Evolutionary conservation across 2,113 vertebrate genomes (phyloP).

Genomic region (Gracilinanus agilis): DNA sequence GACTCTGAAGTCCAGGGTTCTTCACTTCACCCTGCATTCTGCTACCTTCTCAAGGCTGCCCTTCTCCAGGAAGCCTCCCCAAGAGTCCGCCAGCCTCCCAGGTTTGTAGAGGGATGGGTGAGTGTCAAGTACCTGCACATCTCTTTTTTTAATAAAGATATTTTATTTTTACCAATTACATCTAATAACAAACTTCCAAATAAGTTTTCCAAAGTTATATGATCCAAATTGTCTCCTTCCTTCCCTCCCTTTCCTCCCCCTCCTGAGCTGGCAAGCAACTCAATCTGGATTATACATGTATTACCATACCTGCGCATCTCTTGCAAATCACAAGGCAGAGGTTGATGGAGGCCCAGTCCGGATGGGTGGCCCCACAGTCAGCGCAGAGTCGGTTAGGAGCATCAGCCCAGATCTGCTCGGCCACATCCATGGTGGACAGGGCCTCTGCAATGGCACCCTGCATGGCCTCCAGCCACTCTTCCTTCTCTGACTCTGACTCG

Average conservation of each 20-base stretch:
- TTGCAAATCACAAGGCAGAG: slow-evolving; percentile 96
- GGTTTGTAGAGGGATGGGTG: not conserved
- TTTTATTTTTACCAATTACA: no score
- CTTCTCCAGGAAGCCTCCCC: not conserved
- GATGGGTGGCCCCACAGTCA: slow-evolving; percentile 89
- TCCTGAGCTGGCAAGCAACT: no score
- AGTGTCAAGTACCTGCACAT: slow-evolving; percentile 90
- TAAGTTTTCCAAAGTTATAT: no score
- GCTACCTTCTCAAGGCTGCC: not conserved
- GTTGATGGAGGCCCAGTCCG: slow-evolving; percentile 97
- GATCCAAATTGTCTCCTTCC: no score
- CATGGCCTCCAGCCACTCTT: slow-evolving; percentile 95
- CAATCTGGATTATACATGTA: no score
- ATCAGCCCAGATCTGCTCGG: slow-evolving; percentile 89
- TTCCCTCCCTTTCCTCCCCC: no score
- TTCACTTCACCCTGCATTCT: not conserved
- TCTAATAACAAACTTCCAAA: no score
- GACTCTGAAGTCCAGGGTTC: not conserved
- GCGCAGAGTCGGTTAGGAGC: slow-evolving; percentile 92
- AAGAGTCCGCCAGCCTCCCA: not conserved
- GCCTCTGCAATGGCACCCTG: slow-evolving; percentile 89
- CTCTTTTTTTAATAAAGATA: slow-evolving; percentile 31
- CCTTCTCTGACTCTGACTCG: slow-evolving; percentile 91
- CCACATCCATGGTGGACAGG: slow-evolving; percentile 93
- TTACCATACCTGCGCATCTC: slow-evolving; percentile 91